Conservation (phyloP, 2,797 vertebrate genomes). For the Aldrovandia affinis region DNA sequence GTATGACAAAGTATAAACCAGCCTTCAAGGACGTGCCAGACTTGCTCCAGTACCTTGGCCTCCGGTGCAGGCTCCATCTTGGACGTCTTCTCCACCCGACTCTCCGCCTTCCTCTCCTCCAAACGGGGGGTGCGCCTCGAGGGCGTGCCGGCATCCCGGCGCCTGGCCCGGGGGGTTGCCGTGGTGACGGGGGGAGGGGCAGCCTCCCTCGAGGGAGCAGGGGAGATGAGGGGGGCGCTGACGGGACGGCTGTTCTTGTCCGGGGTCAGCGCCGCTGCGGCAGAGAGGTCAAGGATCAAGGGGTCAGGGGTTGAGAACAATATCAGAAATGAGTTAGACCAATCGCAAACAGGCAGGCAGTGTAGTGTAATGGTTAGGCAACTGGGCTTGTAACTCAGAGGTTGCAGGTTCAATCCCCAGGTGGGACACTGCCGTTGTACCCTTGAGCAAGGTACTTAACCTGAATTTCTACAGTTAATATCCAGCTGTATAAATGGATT, state of each 20-base stretch:
- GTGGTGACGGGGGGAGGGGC: constrained; percentile 53
- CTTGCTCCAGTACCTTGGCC: constrained; percentile 75
- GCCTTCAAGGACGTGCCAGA: background rate
- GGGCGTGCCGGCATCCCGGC: constrained; percentile 51
- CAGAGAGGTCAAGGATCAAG: constrained; percentile 24
- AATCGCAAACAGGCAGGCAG: background rate
- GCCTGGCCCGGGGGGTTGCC: constrained; percentile 47
- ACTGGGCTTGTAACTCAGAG: too few relatives aligned
- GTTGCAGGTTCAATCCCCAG: too few relatives aligned
- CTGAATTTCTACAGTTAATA: too few relatives aligned
- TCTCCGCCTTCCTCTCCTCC: constrained; percentile 70
- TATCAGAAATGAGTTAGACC: background rate
- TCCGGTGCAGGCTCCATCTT: constrained; percentile 69
- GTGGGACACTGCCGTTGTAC: too few relatives aligned
- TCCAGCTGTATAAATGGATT: too few relatives aligned
- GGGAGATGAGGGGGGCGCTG: constrained; percentile 86
- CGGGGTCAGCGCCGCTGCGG: constrained; percentile 83
- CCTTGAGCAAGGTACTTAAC: too few relatives aligned
- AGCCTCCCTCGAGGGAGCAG: constrained; percentile 63
- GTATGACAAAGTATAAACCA: background rate
- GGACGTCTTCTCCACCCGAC: constrained; percentile 62
- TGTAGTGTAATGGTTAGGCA: too few relatives aligned
- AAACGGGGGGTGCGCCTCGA: constrained; percentile 49
- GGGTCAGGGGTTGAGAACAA: background rate
- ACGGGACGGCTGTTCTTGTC: constrained; percentile 88